These are phyloP conservation scores for Prochilodus magdalenae DNA, from an alignment of 2,113 vertebrate genomes.

Conservation along the genomic window DNA sequence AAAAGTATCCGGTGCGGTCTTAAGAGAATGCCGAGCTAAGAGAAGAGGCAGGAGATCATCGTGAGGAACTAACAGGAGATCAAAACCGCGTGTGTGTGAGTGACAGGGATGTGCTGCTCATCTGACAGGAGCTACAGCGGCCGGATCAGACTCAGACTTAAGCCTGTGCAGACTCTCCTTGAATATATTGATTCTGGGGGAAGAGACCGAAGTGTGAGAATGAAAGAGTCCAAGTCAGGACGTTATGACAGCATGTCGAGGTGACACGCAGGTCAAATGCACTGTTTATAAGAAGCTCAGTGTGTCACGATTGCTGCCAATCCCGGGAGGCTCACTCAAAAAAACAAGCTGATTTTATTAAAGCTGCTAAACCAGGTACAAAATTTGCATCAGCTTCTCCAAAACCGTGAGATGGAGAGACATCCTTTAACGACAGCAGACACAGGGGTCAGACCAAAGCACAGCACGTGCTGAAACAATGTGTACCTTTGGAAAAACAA, in stretches of 20 bases:
- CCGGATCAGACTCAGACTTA: constrained; percentile 26
- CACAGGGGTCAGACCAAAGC: too few species aligned
- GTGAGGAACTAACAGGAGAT: constrained; percentile 14
- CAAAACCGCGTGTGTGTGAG: constrained; percentile 43
- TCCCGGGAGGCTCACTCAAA: too few species aligned
- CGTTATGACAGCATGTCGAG: background rate
- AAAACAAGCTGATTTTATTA: too few species aligned
- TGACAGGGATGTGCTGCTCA: constrained; percentile 33
- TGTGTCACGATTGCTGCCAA: background rate
- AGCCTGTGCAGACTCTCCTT: background rate
- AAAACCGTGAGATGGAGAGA: too few species aligned
- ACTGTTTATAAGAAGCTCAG: background rate
- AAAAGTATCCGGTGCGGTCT: background rate
- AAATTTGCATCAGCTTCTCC: too few species aligned
- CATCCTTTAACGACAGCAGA: too few species aligned
- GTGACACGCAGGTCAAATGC: background rate
- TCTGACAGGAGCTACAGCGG: constrained; percentile 40
- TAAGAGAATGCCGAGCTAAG: constrained; percentile 41
- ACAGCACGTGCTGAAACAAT: too few species aligned
- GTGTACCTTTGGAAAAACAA: too few species aligned
- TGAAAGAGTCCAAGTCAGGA: background rate
- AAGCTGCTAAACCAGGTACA: too few species aligned
- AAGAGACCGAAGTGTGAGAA: background rate
- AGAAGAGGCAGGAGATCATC: background rate
- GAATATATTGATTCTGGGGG: constrained; percentile 9